Evolutionary conservation across 2,797 vertebrate species (phyloP).

Genomic region (Pyrocephalus nanus): DNA sequence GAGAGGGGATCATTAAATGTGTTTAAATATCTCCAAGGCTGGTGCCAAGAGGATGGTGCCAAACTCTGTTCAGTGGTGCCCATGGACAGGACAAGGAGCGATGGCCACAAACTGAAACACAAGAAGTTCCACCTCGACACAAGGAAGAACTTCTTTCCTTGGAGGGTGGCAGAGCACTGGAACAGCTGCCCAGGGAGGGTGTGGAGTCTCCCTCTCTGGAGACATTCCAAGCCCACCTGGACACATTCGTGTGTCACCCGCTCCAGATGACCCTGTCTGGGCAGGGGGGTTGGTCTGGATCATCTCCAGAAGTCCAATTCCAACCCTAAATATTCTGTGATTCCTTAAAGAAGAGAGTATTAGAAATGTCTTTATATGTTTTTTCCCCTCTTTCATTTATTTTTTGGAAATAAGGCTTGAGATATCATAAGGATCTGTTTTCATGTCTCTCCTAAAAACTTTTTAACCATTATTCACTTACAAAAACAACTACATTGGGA

Average conservation of each 20-base stretch:
- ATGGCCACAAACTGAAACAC: neutral
- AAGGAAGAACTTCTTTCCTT: neutral
- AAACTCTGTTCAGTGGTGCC: neutral
- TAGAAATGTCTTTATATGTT: neutral
- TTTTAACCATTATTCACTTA: neutral
- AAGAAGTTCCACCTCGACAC: neutral
- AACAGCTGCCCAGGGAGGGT: neutral
- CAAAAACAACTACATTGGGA: fast-evolving
- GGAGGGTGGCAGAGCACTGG: neutral
- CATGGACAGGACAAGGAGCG: neutral
- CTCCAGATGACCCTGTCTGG: neutral
- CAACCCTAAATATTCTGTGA: neutral
- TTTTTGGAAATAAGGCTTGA: neutral
- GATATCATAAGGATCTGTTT: neutral
- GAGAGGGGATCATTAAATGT: neutral
- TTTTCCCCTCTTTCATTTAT: neutral
- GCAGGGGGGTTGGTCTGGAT: fast-evolving
- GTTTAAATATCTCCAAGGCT: neutral
- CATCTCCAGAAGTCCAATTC: neutral
- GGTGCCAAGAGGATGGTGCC: too few species aligned
- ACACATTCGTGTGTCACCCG: neutral
- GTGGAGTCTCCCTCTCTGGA: neutral
- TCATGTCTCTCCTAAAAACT: neutral
- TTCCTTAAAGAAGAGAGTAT: neutral
- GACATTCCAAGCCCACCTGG: neutral